phyloP scores from a whole-genome alignment of 2,797 vertebrate genomes.

The Notolepis coatsorum region DNA sequence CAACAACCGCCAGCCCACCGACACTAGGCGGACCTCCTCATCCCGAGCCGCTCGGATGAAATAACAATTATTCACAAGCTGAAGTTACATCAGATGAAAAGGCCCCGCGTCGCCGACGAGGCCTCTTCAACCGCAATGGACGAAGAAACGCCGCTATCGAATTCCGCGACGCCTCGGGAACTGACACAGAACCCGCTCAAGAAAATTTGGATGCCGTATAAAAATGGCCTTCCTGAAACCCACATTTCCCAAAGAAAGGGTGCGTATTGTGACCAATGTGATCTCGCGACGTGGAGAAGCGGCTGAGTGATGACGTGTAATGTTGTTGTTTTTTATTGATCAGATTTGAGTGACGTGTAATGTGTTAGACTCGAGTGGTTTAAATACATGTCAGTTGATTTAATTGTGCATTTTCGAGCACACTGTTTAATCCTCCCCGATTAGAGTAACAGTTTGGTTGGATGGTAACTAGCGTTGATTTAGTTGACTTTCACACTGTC shows the following conservation, averaged over 20 bases:
- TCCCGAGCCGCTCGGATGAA: constrained; percentile 58
- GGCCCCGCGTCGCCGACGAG: constrained; percentile 40
- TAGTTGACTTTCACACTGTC: too few species aligned
- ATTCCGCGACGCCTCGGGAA: constrained; percentile 79
- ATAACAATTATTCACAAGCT: constrained; percentile 61
- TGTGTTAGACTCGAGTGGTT: too few species aligned
- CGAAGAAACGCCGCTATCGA: constrained; percentile 52
- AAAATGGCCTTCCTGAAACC: constrained; percentile 89
- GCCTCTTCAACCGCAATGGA: constrained; percentile 52
- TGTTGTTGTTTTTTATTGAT: background rate
- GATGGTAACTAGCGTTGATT: background rate
- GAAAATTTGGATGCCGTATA: constrained; percentile 95
- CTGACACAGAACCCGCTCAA: constrained; percentile 93
- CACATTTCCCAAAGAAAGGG: constrained; percentile 90
- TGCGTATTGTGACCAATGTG: constrained; percentile 66
- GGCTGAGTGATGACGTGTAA: fast-evolving
- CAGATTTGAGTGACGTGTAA: too few species aligned
- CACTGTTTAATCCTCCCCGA: too few species aligned
- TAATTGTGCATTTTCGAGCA: too few species aligned
- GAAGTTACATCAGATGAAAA: constrained; percentile 64
- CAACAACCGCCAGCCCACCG: background rate
- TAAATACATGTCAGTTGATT: too few species aligned
- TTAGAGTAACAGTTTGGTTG: too few species aligned
- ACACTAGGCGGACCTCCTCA: background rate
- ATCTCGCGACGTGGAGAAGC: constrained; percentile 27